Evolutionary conservation across 2,113 vertebrate species (phyloP), one percentile per base, ranked within the genome.

Genomic region (Triplophysa dalaica): DNA sequence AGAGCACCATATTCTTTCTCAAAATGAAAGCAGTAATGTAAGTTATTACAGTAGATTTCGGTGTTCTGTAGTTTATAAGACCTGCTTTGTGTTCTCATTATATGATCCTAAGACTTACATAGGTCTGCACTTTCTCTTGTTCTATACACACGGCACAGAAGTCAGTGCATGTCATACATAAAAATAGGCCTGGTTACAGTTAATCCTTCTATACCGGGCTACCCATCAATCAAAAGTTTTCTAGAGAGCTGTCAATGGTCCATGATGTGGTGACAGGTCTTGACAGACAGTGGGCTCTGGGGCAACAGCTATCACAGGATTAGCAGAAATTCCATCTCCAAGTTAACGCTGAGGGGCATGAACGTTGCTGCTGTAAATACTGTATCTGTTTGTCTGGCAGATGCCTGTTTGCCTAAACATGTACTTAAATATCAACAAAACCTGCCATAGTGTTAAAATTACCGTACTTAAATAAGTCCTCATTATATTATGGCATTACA

Each of bases 111-210:
- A 45, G 56, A 45, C 70, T 56, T 26, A 8, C 24, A 7, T 70
- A 70, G 69, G 29, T 12, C 50, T 70, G 17, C 13, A 75, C 73
- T 75, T 22, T 0, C 16, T n/a, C 58, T 48, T 21, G 5, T 58
- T 16, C 4, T 14, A 22, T 5, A 50, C 41, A 50, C 41, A 52
- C 41, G 21, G 24, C 16, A 70, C 43, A 41, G 33, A 26, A 79
- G 24, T 16, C n/a, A 43, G 67, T 12, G 16, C 38, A 63, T 70
- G 77, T 65, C 77, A 66, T 50, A 63, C 22, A 26, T 76, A 75
- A 79, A 83, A 83, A 83, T 83, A 80, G 77, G 33, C 17, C 77
- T 58, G 43, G 50, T 75, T 75, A 76, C 54, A 50, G 38, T 75
- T 63, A 68, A 75, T 22, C 48, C 50, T 58, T 8, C 54, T n/a